Percentiles rank a stretch among this genome's conserved stretches.
phyloP scores from a whole-genome alignment of 2,113 vertebrate genomes.

The Abramis brama region DNA sequence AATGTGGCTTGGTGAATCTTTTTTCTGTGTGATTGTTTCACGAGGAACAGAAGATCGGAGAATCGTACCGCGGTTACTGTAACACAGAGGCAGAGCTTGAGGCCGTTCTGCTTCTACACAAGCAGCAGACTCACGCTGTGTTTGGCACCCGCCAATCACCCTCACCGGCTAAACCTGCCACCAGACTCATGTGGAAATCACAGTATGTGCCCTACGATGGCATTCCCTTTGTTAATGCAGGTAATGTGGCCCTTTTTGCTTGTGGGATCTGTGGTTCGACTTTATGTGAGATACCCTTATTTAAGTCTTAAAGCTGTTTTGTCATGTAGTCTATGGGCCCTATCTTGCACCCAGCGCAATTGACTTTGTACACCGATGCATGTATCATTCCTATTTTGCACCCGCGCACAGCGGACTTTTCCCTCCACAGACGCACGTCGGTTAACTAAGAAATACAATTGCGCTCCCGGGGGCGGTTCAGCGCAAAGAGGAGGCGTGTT shows the following conservation, averaged over 20 bases:
- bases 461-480: too few relatives aligned
- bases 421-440: too few relatives aligned
- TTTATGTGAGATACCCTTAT: background rate
- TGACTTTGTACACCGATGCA: too few relatives aligned
- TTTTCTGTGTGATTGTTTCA: conserved; percentile 9
- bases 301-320: background rate
- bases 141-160: conserved; percentile 86
- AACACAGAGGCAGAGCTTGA: conserved; percentile 82
- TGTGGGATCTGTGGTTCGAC: background rate
- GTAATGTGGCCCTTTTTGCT: conserved; percentile 63
- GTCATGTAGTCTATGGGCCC: background rate
- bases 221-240: conserved; percentile 87
- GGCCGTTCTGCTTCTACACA: conserved; percentile 80
- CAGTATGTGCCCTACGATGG: conserved; percentile 88
- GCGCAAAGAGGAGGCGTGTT: too few relatives aligned
- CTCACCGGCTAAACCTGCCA: conserved; percentile 83
- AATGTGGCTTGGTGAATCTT: conserved; percentile 9
- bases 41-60: conserved; percentile 81
- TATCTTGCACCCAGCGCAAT: too few relatives aligned
- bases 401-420: too few relatives aligned
- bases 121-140: conserved; percentile 83
- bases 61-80: conserved; percentile 85
- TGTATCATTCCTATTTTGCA: too few relatives aligned
- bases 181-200: conserved; percentile 87
- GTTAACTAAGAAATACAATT: too few relatives aligned